Conservation (phyloP, 2,797 vertebrate species). For the Takifugu rubripes region DNA sequence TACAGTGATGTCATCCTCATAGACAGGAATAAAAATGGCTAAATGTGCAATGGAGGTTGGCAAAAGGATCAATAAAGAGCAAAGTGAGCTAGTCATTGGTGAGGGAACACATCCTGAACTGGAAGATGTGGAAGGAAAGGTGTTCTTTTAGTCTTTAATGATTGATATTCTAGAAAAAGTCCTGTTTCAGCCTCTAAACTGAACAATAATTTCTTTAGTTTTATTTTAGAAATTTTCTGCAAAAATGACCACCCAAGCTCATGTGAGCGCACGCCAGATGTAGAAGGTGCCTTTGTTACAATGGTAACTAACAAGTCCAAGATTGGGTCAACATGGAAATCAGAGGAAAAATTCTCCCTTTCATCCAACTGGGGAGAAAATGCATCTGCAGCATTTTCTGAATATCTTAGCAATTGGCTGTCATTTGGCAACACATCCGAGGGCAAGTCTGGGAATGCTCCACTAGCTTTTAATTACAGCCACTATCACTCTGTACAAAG, state of each 20-base stretch:
- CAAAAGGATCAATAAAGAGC: too few species aligned
- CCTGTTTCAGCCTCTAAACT: too few species aligned
- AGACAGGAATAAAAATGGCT: too few species aligned
- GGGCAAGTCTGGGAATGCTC: slow-evolving; percentile 10
- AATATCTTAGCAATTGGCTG: slow-evolving; percentile 22
- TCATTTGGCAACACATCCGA: slow-evolving; percentile 21
- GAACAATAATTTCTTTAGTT: too few species aligned
- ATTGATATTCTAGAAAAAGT: too few species aligned
- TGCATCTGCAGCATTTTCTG: slow-evolving; percentile 29
- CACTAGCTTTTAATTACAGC: slow-evolving; percentile 26
- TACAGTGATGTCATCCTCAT: too few species aligned
- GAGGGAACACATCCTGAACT: too few species aligned
- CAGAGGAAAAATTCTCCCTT: slow-evolving; percentile 39
- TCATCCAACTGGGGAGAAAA: slow-evolving; percentile 24
- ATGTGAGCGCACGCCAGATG: neutral
- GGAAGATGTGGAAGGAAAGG: too few species aligned
- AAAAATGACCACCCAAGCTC: neutral
- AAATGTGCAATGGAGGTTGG: too few species aligned
- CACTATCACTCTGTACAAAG: slow-evolving; percentile 19
- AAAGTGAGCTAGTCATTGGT: too few species aligned
- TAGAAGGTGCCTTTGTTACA: slow-evolving; percentile 12
- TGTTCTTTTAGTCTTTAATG: too few species aligned
- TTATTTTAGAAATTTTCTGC: too few species aligned
- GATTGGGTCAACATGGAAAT: slow-evolving; percentile 54
- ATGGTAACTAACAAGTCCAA: slow-evolving; percentile 46